Conservation (phyloP, 1,140 invertebrate species). For the Bombus sylvicola region DNA sequence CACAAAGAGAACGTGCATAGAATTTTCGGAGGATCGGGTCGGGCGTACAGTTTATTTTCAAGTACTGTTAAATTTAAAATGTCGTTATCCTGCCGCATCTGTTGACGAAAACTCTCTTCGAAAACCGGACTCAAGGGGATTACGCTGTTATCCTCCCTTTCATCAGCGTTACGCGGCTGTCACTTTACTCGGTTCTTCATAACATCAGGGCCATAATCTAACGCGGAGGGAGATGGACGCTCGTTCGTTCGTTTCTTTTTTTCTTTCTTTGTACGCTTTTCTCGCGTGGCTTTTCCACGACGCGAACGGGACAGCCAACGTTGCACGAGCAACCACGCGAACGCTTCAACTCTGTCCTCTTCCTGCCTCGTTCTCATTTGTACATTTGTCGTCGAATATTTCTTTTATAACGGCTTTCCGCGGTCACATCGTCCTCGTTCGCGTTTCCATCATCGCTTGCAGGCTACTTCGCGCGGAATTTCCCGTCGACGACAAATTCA, state of each 20-base stretch:
- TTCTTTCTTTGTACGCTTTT: not conserved
- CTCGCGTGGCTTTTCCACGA: constrained; percentile 3
- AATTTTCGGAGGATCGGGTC: constrained; percentile 10
- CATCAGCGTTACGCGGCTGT: constrained; percentile 57
- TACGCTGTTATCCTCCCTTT: constrained; percentile 62
- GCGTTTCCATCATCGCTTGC: constrained; percentile 45
- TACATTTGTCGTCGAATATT: constrained; percentile 31
- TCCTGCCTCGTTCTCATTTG: not conserved
- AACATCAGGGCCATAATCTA: not conserved
- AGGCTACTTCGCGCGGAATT: constrained; percentile 11
- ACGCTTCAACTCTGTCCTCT: not conserved
- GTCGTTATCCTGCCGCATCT: constrained; percentile 52
- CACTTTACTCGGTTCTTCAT: constrained; percentile 49
- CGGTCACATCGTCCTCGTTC: not conserved
- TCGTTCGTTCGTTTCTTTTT: constrained; percentile 14
- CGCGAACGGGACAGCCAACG: constrained; percentile 6
- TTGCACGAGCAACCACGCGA: not conserved
- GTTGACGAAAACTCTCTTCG: constrained; percentile 41
- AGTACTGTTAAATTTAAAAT: constrained; percentile 58
- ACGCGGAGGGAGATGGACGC: constrained; percentile 15
- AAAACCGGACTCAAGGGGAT: constrained; percentile 56
- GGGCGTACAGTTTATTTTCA: constrained; percentile 42
- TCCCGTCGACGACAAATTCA: constrained; percentile 14
- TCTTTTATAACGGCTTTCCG: constrained; percentile 4
- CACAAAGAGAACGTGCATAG: constrained; percentile 16